These are phyloP conservation scores for Anolis sagrei DNA, from an alignment of 2,113 vertebrate species.

Conservation along the genomic window DNA sequence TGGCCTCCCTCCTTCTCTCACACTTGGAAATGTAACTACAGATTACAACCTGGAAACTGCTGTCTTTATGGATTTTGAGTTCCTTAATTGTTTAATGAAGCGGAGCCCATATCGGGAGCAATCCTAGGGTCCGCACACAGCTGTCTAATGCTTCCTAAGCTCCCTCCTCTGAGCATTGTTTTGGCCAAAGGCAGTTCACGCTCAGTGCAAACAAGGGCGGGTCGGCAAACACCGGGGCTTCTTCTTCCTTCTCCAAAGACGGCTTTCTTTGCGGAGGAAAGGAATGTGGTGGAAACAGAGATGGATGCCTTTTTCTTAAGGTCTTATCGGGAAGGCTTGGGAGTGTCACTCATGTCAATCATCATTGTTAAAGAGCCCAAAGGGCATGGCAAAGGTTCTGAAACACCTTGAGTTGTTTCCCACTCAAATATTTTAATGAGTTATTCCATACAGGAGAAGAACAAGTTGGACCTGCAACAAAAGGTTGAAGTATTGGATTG, in stretches of 20 bases:
- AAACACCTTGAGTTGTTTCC: not conserved
- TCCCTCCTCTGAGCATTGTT: constrained; percentile 52
- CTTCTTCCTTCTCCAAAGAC: not conserved
- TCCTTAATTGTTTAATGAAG: constrained; percentile 74
- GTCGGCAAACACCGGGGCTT: constrained; percentile 33
- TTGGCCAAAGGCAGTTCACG: constrained; percentile 46
- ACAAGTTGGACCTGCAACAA: not conserved
- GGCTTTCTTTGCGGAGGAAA: too few species aligned
- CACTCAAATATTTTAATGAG: not conserved
- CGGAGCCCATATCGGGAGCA: constrained; percentile 62
- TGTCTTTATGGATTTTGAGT: constrained; percentile 66
- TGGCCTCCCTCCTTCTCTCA: constrained; percentile 39
- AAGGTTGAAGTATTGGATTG: not conserved
- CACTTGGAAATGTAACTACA: constrained; percentile 61
- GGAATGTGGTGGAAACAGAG: not conserved
- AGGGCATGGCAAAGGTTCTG: not conserved
- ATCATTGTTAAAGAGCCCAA: not conserved
- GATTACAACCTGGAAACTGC: constrained; percentile 62
- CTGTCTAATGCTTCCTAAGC: constrained; percentile 51
- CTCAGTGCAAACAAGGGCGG: not conserved
- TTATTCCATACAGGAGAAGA: not conserved
- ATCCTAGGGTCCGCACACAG: constrained; percentile 22
- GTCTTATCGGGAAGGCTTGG: not conserved
- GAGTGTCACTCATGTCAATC: not conserved
- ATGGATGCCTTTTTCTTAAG: not conserved